phyloP scores from a whole-genome alignment of 1,140 invertebrate genomes.

The Trichoplusia ni region DNA sequence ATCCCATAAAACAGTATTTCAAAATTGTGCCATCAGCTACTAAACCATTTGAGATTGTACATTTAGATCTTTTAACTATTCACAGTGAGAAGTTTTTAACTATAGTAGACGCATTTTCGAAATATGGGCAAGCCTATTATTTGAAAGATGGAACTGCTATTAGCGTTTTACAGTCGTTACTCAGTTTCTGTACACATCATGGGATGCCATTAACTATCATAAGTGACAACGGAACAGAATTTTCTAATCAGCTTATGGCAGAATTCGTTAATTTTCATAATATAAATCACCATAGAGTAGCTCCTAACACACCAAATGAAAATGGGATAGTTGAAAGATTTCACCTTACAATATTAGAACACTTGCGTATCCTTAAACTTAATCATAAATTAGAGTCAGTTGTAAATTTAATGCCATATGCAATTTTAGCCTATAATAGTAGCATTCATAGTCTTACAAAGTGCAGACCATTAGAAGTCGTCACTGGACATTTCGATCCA shows the following conservation, averaged over 20 bases:
- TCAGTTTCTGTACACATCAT: constrained; percentile 33
- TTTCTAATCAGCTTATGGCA: constrained; percentile 26
- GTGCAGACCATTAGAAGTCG: constrained; percentile 6
- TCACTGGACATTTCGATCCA: constrained; percentile 18
- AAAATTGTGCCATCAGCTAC: constrained; percentile 10
- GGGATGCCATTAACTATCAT: constrained; percentile 27
- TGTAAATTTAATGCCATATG: constrained; percentile 12
- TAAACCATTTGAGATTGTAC: constrained; percentile 19
- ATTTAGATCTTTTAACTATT: constrained; percentile 26
- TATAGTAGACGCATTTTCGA: constrained; percentile 25
- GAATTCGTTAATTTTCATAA: constrained; percentile 22
- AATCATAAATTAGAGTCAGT: background rate
- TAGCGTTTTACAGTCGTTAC: constrained; percentile 21
- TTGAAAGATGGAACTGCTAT: constrained; percentile 23
- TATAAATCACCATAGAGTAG: constrained; percentile 12
- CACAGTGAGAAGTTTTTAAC: constrained; percentile 29
- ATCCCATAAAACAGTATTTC: constrained; percentile 18
- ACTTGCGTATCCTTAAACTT: constrained; percentile 7
- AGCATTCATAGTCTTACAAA: constrained; percentile 16
- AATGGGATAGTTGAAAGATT: constrained; percentile 19
- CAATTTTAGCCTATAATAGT: constrained; percentile 17
- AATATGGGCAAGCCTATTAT: constrained; percentile 29
- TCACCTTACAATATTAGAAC: constrained; percentile 15
- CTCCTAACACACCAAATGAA: constrained; percentile 7
- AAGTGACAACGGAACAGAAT: constrained; percentile 31